phyloP scores from a whole-genome alignment of 2,888 invertebrate species.

The Protophormia terraenovae region DNA sequence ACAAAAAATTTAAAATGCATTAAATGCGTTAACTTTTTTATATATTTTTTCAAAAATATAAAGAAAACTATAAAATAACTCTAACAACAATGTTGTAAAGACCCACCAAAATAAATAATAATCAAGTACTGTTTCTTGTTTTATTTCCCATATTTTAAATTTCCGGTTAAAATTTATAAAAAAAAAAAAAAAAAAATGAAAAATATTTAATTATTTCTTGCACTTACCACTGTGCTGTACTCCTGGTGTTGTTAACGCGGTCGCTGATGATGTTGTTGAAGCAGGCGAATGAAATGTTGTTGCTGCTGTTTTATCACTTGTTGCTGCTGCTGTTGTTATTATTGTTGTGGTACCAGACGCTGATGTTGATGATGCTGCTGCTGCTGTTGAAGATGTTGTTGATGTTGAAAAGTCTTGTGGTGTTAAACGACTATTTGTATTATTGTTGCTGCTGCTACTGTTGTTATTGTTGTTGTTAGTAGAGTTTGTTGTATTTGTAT shows the following conservation, averaged over 20 bases:
- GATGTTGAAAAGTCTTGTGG: conserved; percentile 70
- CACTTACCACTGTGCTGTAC: conserved; percentile 77
- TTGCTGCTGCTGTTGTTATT: conserved; percentile 65
- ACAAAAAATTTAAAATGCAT: conserved; percentile 56
- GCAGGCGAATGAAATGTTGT: conserved; percentile 53
- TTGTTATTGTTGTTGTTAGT: conserved; percentile 23
- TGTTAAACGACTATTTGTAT: conserved; percentile 59
- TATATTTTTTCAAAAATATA: too few relatives aligned
- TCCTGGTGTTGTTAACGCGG: conserved; percentile 72
- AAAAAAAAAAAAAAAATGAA: neutral
- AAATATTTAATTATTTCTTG: neutral
- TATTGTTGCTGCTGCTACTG: conserved; percentile 43
- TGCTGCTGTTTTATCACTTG: conserved; percentile 77
- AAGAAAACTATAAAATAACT: conserved; percentile 19
- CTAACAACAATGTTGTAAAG: neutral
- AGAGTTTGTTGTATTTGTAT: conserved; percentile 66
- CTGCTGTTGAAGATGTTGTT: conserved; percentile 51
- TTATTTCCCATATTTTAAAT: conserved; percentile 63
- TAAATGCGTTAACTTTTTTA: conserved; percentile 32
- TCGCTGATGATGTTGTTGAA: conserved; percentile 72
- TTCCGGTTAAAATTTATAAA: conserved; percentile 40
- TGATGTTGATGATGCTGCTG: conserved; percentile 22
- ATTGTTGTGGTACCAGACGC: conserved; percentile 69
- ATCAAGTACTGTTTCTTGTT: conserved; percentile 29
- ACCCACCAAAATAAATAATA: conserved; percentile 6